Evolutionary conservation across 92 coral and sea anemone genomes (phyloP).

Genomic region (Pocillopora grandis): DNA sequence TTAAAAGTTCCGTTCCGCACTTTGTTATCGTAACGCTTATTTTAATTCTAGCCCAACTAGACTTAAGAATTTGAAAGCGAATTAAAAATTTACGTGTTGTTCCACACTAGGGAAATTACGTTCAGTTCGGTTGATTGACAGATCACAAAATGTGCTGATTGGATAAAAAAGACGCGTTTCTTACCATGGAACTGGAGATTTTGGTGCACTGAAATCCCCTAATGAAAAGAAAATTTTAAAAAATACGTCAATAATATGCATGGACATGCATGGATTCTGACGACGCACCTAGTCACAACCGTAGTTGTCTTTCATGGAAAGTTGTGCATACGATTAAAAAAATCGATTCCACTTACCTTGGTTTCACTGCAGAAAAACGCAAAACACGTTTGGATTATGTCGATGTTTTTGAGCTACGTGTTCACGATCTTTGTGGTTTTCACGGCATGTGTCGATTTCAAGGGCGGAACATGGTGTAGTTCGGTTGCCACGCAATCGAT

Average conservation of each 20-base stretch:
- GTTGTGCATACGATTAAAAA: background rate
- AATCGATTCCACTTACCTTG: background rate
- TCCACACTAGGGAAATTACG: background rate
- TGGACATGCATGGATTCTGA: background rate
- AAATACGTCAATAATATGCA: background rate
- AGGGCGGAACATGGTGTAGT: background rate
- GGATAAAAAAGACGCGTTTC: background rate
- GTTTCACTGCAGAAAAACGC: background rate
- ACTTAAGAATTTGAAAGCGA: no score
- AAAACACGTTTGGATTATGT: background rate
- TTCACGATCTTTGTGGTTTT: background rate
- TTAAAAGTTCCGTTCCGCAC: no score
- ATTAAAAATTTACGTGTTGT: no score
- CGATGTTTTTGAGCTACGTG: background rate
- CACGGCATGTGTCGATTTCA: background rate
- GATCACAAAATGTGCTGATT: background rate
- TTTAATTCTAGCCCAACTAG: background rate
- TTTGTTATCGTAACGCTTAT: background rate
- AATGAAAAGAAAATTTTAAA: background rate
- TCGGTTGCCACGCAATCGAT: background rate
- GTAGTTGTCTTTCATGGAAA: background rate
- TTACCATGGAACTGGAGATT: background rate
- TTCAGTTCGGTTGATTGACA: background rate
- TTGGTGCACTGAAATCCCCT: background rate
- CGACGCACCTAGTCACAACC: background rate